phyloP scores from a whole-genome alignment of 2,888 invertebrate species.

The Drosophila nr. perissopoda region DNA sequence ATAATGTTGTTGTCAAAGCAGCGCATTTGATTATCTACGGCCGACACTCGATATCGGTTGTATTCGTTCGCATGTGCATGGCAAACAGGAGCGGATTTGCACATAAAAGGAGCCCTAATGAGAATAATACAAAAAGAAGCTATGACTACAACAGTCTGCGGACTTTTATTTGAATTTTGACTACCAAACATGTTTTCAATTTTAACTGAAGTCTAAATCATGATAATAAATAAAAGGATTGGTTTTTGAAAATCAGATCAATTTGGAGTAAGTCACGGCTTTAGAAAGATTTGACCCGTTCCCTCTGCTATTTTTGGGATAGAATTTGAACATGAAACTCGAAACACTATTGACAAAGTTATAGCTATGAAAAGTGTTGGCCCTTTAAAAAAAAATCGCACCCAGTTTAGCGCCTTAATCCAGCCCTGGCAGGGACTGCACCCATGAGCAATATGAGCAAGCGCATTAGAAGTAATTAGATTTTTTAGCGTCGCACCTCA shows the following conservation, averaged over 20 bases:
- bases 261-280: background rate
- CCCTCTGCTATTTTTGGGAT: background rate
- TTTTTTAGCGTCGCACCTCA: slow-evolving; percentile 38
- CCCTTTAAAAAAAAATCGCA: background rate
- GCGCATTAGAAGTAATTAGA: slow-evolving; percentile 41
- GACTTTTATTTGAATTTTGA: background rate
- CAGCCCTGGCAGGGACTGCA: slow-evolving; percentile 23
- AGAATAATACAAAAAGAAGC: no score
- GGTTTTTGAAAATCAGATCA: background rate
- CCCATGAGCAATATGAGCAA: slow-evolving; percentile 18
- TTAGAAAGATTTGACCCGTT: background rate
- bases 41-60: slow-evolving; percentile 54
- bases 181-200: background rate
- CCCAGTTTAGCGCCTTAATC: background rate
- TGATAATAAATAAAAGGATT: background rate
- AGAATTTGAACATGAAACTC: background rate
- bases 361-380: no score
- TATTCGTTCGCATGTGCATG: slow-evolving; percentile 8
- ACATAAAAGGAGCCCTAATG: background rate
- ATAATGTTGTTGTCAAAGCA: slow-evolving; percentile 68
- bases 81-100: slow-evolving; percentile 18
- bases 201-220: background rate
- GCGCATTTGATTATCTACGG: slow-evolving; percentile 65
- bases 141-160: no score
- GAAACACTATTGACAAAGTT: no score